Conservation (phyloP, 2,113 vertebrate species). For the Oncorhynchus kisutch region DNA sequence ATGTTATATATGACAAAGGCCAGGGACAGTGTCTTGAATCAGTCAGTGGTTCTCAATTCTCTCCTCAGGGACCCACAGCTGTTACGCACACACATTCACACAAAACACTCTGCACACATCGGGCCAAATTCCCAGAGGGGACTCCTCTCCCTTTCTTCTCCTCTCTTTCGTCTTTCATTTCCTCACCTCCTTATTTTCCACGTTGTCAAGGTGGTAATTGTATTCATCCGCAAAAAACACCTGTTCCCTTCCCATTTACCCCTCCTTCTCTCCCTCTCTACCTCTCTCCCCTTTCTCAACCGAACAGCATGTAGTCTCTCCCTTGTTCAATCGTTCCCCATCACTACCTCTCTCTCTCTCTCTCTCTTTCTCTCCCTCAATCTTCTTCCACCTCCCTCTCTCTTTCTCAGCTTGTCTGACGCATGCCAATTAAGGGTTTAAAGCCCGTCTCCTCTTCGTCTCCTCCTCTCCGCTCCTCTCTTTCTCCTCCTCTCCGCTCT, state of each 20-base stretch:
- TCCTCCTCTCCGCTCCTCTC: no score
- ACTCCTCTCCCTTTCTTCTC: background rate
- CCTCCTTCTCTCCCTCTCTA: background rate
- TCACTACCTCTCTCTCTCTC: background rate
- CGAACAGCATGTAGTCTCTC: background rate
- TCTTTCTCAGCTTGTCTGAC: background rate
- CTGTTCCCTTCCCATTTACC: constrained; percentile 18
- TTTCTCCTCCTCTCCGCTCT: no score
- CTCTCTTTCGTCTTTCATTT: constrained; percentile 28
- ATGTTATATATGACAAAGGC: no score
- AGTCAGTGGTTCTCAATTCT: no score
- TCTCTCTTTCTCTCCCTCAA: background rate
- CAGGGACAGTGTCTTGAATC: no score
- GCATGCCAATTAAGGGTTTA: constrained; percentile 13
- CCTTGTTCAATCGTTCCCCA: background rate
- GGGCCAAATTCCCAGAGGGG: constrained; percentile 10
- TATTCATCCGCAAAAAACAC: constrained; percentile 36
- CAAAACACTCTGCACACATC: constrained; percentile 4
- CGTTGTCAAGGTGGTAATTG: background rate
- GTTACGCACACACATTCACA: background rate
- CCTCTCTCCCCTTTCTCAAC: background rate
- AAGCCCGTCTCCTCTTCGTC: background rate
- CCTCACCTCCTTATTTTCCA: background rate
- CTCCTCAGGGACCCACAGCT: no score
- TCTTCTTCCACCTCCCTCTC: no score